Evolutionary conservation across 2,888 invertebrate genomes (phyloP).

Genomic region (Megalurothrips usitatus): DNA sequence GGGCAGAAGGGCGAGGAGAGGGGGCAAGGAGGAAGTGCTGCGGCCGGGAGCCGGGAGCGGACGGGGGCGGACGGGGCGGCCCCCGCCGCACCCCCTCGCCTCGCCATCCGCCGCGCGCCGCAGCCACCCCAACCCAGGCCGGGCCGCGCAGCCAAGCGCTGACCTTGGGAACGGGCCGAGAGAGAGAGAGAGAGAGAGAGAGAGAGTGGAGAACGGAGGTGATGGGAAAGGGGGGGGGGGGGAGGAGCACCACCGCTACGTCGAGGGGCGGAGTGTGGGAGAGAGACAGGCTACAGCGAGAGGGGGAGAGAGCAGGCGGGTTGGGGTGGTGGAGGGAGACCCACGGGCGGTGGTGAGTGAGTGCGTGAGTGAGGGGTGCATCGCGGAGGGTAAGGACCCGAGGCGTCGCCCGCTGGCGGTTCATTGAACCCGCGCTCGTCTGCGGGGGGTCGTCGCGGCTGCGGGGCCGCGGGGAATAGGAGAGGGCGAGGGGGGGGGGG

Average conservation of each 20-base stretch:
- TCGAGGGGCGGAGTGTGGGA: neutral
- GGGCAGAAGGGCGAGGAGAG: neutral
- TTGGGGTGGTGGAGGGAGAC: neutral
- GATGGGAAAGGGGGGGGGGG: no score
- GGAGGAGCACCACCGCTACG: neutral
- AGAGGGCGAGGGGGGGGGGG: neutral
- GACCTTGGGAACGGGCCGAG: neutral
- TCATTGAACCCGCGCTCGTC: neutral
- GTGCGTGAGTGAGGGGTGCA: neutral
- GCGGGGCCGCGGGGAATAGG: neutral
- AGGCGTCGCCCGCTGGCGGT: neutral
- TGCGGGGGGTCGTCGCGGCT: neutral
- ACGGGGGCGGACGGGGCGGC: neutral
- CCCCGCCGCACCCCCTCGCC: neutral
- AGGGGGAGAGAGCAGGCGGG: neutral
- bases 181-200: neutral
- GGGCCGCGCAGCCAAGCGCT: neutral
- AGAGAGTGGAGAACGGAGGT: neutral
- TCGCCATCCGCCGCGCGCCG: no score
- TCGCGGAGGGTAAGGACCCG: slow-evolving; percentile 16
- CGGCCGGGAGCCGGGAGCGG: neutral
- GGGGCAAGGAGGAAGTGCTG: neutral
- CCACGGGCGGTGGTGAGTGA: no score
- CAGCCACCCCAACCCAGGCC: neutral
- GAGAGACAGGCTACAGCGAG: no score